These are phyloP conservation scores for Capreolus pygargus DNA, from an alignment of 2,113 vertebrate genomes.

Conservation along the genomic window DNA sequence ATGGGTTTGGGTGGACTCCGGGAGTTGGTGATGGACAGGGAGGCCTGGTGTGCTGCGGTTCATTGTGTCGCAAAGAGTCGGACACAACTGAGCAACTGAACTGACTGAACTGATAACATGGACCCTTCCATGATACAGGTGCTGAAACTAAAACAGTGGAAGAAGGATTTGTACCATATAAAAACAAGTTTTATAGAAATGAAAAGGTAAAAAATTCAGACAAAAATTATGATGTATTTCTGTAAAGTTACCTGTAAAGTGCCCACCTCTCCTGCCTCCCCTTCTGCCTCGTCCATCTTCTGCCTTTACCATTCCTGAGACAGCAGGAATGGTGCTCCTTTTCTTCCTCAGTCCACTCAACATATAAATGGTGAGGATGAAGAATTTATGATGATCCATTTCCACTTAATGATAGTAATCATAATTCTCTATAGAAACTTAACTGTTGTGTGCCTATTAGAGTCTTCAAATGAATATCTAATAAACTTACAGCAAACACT, in stretches of 20 bases:
- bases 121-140: background rate
- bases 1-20: background rate
- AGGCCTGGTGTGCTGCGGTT: background rate
- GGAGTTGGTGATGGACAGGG: background rate
- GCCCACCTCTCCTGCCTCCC: background rate
- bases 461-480: background rate
- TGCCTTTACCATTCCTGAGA: background rate
- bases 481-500: background rate
- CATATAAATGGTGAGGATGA: background rate
- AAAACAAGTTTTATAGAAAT: background rate
- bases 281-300: background rate
- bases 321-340: background rate
- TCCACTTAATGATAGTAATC: background rate
- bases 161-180: background rate
- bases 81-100: background rate
- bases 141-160: background rate
- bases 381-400: background rate
- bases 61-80: background rate
- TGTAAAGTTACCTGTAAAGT: background rate
- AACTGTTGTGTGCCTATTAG: background rate
- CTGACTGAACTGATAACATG: background rate
- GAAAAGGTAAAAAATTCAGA: background rate
- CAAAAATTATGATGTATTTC: background rate
- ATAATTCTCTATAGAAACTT: background rate
- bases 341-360: background rate